phyloP scores from a whole-genome alignment of 2,888 invertebrate genomes.

The Lithophane leautieri region DNA sequence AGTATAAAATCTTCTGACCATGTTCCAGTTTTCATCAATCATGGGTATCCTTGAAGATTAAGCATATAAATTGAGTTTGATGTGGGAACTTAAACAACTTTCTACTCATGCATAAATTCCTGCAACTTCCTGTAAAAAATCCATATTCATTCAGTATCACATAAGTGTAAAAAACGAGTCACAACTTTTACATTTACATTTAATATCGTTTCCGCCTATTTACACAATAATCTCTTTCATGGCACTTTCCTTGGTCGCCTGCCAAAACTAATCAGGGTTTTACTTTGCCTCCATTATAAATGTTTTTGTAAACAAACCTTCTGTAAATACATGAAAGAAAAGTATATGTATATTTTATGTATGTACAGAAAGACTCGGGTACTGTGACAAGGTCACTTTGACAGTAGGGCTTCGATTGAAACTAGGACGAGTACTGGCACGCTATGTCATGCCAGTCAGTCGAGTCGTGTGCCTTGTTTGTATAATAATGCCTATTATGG shows the following conservation, averaged over 20 bases:
- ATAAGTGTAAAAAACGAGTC: constrained; percentile 4
- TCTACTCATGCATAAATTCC: not conserved
- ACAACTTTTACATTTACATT: constrained; percentile 30
- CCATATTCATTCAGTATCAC: constrained; percentile 9
- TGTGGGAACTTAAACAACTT: too few relatives aligned
- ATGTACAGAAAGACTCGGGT: constrained; percentile 40
- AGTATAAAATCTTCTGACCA: not conserved
- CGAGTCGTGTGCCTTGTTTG: constrained; percentile 44
- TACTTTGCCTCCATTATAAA: constrained; percentile 53
- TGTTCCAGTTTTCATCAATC: not conserved
- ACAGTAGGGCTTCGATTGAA: constrained; percentile 74
- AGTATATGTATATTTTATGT: not conserved
- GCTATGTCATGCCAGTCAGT: constrained; percentile 47
- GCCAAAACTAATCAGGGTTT: constrained; percentile 66
- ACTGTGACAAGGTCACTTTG: constrained; percentile 70
- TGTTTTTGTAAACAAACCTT: constrained; percentile 53
- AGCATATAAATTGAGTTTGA: not conserved
- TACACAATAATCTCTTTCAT: constrained; percentile 51
- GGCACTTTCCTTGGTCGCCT: constrained; percentile 62
- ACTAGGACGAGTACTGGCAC: constrained; percentile 68
- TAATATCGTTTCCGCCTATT: constrained; percentile 53
- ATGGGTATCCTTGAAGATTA: not conserved
- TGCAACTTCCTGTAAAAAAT: not conserved
- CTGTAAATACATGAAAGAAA: constrained; percentile 18
- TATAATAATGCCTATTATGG: constrained; percentile 57